Conservation (phyloP, 1,140 invertebrate genomes). For the Agrypnia vestita region DNA sequence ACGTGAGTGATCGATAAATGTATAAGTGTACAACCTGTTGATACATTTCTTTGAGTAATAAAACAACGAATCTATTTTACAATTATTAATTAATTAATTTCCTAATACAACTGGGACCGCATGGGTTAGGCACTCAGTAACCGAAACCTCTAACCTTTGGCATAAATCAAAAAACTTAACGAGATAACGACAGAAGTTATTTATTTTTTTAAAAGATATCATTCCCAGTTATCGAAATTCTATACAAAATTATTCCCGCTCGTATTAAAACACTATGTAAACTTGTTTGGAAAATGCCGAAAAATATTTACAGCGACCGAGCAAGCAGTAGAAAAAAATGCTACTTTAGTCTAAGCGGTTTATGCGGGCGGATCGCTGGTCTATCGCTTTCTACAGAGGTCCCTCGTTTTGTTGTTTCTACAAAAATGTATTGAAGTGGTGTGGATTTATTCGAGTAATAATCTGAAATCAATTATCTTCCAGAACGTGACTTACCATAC, state of each 20-base stretch:
- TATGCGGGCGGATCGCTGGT: not conserved
- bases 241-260: constrained; percentile 36
- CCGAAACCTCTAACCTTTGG: constrained; percentile 52
- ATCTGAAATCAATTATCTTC: constrained; percentile 62
- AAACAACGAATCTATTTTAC: no score
- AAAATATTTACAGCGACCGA: not conserved
- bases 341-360: no score
- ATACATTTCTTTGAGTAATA: no score
- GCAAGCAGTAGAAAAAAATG: constrained; percentile 2
- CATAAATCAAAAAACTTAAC: constrained; percentile 57
- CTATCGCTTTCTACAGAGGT: constrained; percentile 24
- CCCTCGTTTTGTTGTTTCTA: not conserved
- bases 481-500: constrained; percentile 61
- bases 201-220: constrained; percentile 61
- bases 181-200: constrained; percentile 57
- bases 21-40: no score
- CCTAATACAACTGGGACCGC: not conserved
- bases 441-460: constrained; percentile 46
- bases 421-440: not conserved
- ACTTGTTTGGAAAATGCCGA: not conserved
- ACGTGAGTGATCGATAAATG: no score
- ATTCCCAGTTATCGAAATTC: constrained; percentile 36
- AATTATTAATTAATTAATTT: no score
- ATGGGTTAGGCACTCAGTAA: constrained; percentile 45
- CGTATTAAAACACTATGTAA: constrained; percentile 27